A percentile compares a stretch with the other conserved stretches of the same genome.
Evolutionary conservation across 2,797 vertebrate genomes (phyloP).

Genomic region (Clarias pachynema): DNA sequence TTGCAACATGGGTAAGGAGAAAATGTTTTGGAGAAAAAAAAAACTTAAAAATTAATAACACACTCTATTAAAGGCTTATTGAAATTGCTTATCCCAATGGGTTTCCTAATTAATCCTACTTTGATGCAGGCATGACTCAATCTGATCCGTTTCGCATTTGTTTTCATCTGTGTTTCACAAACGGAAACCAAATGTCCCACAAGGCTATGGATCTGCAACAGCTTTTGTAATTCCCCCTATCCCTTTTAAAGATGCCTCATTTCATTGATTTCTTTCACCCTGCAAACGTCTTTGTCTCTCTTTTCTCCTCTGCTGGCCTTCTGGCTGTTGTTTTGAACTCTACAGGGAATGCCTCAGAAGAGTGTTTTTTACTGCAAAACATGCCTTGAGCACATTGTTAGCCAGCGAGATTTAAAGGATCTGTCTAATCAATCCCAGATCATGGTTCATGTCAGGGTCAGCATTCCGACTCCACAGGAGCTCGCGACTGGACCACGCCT

Average conservation of each 20-base stretch:
- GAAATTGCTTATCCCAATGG: slow-evolving; percentile 27
- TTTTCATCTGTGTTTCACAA: slow-evolving; percentile 30
- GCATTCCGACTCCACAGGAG: slow-evolving; percentile 55
- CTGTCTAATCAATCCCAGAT: slow-evolving; percentile 66
- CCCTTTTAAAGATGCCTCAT: slow-evolving; percentile 46
- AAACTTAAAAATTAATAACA: slow-evolving; percentile 12
- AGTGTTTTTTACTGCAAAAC: slow-evolving; percentile 64
- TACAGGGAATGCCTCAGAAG: slow-evolving; percentile 63
- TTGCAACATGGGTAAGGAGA: neutral
- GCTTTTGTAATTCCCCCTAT: slow-evolving; percentile 46
- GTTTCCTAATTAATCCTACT: slow-evolving; percentile 27
- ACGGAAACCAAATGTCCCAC: slow-evolving; percentile 36
- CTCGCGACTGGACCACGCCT: slow-evolving; percentile 32
- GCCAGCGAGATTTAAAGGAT: slow-evolving; percentile 65
- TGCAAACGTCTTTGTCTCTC: slow-evolving; percentile 47
- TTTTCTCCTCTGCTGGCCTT: slow-evolving; percentile 56
- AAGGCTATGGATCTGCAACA: slow-evolving; percentile 45
- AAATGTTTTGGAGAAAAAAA: neutral
- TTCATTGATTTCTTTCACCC: slow-evolving; percentile 47
- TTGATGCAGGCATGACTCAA: slow-evolving; percentile 32
- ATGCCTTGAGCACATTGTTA: slow-evolving; percentile 68
- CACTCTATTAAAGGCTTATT: slow-evolving; percentile 9
- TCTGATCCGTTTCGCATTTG: slow-evolving; percentile 25
- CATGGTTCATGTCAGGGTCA: slow-evolving; percentile 62
- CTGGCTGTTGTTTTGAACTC: slow-evolving; percentile 67